These are phyloP conservation scores for Porites rus DNA, from an alignment of 92 coral and sea anemone species.

Conservation along the genomic window DNA sequence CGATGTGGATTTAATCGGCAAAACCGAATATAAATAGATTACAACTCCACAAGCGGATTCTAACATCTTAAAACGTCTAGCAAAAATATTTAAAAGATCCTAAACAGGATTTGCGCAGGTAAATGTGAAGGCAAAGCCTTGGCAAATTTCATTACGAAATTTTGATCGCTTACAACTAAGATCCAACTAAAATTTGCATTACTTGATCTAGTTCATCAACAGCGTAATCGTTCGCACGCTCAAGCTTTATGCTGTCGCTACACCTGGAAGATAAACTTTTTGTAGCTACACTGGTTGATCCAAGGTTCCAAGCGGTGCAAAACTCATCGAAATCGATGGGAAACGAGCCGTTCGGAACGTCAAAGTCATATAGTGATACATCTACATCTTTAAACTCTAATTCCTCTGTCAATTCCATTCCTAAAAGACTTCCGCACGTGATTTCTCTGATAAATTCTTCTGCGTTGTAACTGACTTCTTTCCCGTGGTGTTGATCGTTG, in stretches of 20 bases:
- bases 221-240: constrained; percentile 70
- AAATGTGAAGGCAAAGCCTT: not conserved
- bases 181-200: constrained; percentile 97
- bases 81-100: not conserved
- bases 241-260: constrained; percentile 83
- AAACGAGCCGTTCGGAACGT: constrained; percentile 65
- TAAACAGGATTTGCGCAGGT: constrained; percentile 2
- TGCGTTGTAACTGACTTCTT: constrained; percentile 27
- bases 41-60: constrained; percentile 25
- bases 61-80: constrained; percentile 7
- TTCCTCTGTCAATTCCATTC: constrained; percentile 85
- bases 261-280: constrained; percentile 73
- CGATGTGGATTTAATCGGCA: constrained; percentile 44
- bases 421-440: constrained; percentile 85
- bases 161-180: constrained; percentile 23
- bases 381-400: constrained; percentile 95
- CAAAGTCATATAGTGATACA: constrained; percentile 96
- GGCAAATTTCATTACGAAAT: constrained; percentile 10
- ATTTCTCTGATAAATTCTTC: constrained; percentile 74
- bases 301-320: constrained; percentile 78
- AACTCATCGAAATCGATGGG: constrained; percentile 88
- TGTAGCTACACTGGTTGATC: constrained; percentile 54
- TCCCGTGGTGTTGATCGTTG: constrained; percentile 22
- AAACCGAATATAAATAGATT: constrained; percentile 50
- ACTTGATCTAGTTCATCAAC: constrained; percentile 97